Evolutionary conservation across 2,797 vertebrate species (phyloP).

Genomic region (Squalus acanthias): DNA sequence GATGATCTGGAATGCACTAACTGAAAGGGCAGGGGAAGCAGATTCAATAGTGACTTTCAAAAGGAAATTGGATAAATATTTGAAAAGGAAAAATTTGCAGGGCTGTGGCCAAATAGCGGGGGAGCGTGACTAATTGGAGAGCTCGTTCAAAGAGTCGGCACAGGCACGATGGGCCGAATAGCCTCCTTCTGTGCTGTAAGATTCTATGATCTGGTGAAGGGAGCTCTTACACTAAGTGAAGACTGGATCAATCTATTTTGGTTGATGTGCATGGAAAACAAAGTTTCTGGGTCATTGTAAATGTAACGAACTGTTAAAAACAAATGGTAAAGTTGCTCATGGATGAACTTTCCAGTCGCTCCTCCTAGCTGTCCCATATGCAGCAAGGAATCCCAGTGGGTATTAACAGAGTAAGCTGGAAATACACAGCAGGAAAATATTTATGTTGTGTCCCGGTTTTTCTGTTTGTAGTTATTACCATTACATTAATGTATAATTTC

Average conservation of each 20-base stretch:
- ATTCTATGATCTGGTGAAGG: background rate
- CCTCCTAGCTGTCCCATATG: background rate
- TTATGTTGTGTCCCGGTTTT: background rate
- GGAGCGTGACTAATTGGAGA: too few relatives aligned
- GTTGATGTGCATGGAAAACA: background rate
- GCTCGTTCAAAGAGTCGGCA: too few relatives aligned
- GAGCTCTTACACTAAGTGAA: background rate
- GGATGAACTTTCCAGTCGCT: background rate
- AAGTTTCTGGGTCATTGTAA: background rate
- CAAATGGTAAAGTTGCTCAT: background rate
- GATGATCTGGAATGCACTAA: background rate
- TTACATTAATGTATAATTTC: background rate
- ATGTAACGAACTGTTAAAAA: background rate
- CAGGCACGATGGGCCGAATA: background rate
- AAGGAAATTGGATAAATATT: background rate
- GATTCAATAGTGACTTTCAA: background rate
- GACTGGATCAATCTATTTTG: background rate
- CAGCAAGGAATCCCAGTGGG: background rate
- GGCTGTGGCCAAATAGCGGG: background rate
- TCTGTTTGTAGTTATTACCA: background rate
- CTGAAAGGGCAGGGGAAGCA: background rate
- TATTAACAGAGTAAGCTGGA: background rate
- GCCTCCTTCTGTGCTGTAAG: background rate
- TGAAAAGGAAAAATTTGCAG: background rate
- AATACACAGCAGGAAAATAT: background rate